Evolutionary conservation across 2,113 vertebrate species (phyloP), one percentile per base, ranked within the genome.

Genomic region (human (Homo sapiens)): DNA sequence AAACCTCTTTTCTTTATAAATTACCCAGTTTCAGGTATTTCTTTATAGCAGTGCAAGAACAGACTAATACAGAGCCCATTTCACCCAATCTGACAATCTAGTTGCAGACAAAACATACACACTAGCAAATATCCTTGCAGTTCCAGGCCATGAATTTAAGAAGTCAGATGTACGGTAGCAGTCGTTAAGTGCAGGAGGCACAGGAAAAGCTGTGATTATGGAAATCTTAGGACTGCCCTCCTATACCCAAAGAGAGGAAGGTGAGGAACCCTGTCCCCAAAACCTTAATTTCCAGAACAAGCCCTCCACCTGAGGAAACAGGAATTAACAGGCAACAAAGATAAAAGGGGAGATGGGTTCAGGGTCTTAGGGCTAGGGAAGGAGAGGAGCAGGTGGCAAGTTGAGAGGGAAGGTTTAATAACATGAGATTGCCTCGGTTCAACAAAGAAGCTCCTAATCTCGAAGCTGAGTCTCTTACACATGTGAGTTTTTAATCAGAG

Each of bases 371-470:
- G 93, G 91, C 98, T 97, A 96, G 94, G 89, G 93, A 97, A 98
- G 96, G 95, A 98, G 97, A 98, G 90, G 82, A 98, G 97, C 98
- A 98, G 98, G 98, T 98, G 98, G 97, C 94, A 1, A 95, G 97
- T 70, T 72, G 76, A 97, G 97, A 98, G 97, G 97, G 95, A 96
- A 97, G 95, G 95, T 98, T 98, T 98, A 98, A 98, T 98, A 97
- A 98, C 97, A 98, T 94, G 94, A 96, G 78, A 98, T 96, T 98
- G 94, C 96, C 64, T 97, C 93, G 87, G 10, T 96, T 97, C 97
- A 98, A 98, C 97, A 98, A 98, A 98, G 97, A 98, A 97, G 94
- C 97, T 97, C 95, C 97, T 98, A 98, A 99, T 98, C 98, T 98
- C 97, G 84, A 8, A 0, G 0, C 52, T 98, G 97, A 96, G 97